Percentiles rank a stretch among this genome's conserved stretches.
These are phyloP conservation scores for Suncus etruscus DNA, from an alignment of 2,113 vertebrate genomes.

Conservation along the genomic window DNA sequence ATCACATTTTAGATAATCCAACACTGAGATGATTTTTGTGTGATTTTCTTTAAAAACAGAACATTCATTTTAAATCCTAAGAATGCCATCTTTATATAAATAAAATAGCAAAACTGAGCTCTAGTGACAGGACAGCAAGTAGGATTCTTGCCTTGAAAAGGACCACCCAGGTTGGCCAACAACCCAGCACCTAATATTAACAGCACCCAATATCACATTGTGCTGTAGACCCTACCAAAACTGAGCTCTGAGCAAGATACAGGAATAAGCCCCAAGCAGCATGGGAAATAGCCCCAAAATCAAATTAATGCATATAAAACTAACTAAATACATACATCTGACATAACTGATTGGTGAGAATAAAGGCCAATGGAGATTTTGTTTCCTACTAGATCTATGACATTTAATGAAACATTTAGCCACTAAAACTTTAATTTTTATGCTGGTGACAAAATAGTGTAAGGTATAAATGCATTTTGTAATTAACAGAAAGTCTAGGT, in stretches of 20 bases:
- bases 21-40: not conserved
- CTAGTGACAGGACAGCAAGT: not conserved
- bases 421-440: not conserved
- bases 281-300: too few relatives aligned
- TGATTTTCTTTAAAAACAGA: constrained; percentile 6
- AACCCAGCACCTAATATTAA: too few relatives aligned
- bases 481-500: not conserved
- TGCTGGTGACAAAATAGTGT: not conserved
- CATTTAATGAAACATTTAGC: not conserved
- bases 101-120: not conserved
- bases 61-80: not conserved
- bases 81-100: not conserved
- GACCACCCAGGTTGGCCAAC: too few relatives aligned
- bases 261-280: too few relatives aligned
- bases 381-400: not conserved
- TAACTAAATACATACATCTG: too few relatives aligned
- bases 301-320: too few relatives aligned
- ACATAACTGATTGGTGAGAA: too few relatives aligned
- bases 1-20: not conserved
- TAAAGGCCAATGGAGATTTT: not conserved
- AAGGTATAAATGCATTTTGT: not conserved
- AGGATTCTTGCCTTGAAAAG: not conserved
- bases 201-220: too few relatives aligned
- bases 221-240: too few relatives aligned
- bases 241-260: too few relatives aligned